Conservation (phyloP, 1,140 invertebrate species). For the Cardiocondyla obscurior region DNA sequence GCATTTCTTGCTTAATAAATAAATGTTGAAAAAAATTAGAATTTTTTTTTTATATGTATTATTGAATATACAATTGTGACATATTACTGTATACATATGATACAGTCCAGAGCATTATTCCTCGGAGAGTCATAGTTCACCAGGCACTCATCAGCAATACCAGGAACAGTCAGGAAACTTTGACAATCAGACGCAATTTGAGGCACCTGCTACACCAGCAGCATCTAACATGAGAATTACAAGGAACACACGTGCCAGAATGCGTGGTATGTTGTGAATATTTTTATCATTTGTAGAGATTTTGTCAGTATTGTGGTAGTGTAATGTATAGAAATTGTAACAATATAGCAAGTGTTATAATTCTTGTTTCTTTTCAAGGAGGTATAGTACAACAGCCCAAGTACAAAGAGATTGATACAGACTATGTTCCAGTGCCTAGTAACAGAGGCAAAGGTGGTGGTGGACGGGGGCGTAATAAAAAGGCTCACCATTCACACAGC, state of each 20-base stretch:
- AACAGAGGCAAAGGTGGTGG: slow-evolving; percentile 73
- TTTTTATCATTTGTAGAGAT: no score
- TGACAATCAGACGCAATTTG: slow-evolving; percentile 78
- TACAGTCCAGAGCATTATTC: slow-evolving; percentile 80
- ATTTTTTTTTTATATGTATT: no score
- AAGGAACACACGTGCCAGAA: slow-evolving; percentile 82
- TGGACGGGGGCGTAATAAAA: slow-evolving; percentile 82
- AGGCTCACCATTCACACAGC: slow-evolving; percentile 82
- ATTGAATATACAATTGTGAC: not conserved
- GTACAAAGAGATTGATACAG: slow-evolving; percentile 81
- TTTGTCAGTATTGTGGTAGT: no score
- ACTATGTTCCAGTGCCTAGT: slow-evolving; percentile 74
- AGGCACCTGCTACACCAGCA: slow-evolving; percentile 82
- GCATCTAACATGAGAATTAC: slow-evolving; percentile 84
- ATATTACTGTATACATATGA: slow-evolving; percentile 31
- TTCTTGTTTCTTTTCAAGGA: slow-evolving; percentile 66
- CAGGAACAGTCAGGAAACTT: slow-evolving; percentile 77
- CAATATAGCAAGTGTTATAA: not conserved
- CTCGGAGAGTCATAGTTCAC: slow-evolving; percentile 79
- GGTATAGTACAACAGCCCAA: slow-evolving; percentile 80
- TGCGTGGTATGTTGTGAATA: slow-evolving; percentile 77
- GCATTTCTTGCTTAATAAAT: no score
- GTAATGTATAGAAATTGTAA: no score
- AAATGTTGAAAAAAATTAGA: no score
- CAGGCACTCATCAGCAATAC: slow-evolving; percentile 78